Evolutionary conservation across 2,888 invertebrate species (phyloP).

Genomic region (Yponomeuta cagnagella): DNA sequence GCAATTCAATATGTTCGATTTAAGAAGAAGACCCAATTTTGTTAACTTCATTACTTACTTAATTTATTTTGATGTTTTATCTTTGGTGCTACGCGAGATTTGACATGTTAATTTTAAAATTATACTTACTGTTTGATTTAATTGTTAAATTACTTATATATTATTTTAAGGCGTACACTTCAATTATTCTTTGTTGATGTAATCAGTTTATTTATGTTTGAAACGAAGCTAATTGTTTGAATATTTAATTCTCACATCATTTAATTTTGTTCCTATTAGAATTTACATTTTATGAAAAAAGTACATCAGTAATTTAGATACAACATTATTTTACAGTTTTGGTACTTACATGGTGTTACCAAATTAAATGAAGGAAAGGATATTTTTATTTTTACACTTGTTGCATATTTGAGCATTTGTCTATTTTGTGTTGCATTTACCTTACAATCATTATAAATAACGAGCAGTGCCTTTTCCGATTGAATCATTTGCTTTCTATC

Average conservation of each 20-base stretch:
- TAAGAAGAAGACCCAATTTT: background rate
- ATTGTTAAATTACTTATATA: background rate
- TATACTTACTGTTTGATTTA: conserved; percentile 5
- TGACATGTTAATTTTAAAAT: background rate
- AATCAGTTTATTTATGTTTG: background rate
- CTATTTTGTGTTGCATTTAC: conserved; percentile 6
- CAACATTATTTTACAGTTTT: background rate
- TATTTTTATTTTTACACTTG: background rate
- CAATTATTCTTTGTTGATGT: background rate
- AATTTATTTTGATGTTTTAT: conserved; percentile 21
- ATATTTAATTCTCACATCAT: background rate
- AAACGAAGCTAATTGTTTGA: background rate
- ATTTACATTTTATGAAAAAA: background rate
- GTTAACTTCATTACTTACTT: conserved; percentile 26
- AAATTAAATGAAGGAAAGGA: background rate
- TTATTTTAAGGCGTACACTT: background rate
- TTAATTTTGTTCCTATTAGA: conserved; percentile 15
- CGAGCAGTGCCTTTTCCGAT: conserved; percentile 32
- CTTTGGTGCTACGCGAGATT: conserved; percentile 18
- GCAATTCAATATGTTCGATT: background rate
- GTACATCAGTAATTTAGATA: conserved; percentile 1
- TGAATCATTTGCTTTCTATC: background rate
- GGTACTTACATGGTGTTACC: background rate
- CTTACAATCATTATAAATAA: background rate
- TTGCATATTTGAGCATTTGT: conserved; percentile 6